Conservation (phyloP, 2,888 invertebrate species). For the Ischnus inquisitorius region DNA sequence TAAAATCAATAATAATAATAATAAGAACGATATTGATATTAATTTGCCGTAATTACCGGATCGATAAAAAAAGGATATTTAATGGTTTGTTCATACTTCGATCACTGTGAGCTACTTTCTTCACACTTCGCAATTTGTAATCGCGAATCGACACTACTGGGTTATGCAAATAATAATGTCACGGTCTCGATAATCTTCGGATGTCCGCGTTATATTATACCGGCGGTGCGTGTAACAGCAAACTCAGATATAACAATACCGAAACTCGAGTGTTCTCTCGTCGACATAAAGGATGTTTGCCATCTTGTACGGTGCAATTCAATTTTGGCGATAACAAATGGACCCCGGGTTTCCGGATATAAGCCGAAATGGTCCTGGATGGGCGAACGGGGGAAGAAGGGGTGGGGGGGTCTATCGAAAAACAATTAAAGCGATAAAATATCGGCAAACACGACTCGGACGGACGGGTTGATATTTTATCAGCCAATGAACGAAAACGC, state of each 20-base stretch:
- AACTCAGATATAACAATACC: not conserved
- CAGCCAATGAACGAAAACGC: slow-evolving; percentile 75
- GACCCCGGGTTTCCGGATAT: slow-evolving; percentile 43
- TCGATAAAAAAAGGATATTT: too few relatives aligned
- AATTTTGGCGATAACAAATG: slow-evolving; percentile 79
- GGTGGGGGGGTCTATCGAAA: slow-evolving; percentile 81
- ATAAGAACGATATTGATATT: too few relatives aligned
- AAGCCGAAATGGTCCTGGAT: slow-evolving; percentile 20
- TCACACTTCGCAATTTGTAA: too few relatives aligned
- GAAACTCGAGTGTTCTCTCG: slow-evolving; percentile 17
- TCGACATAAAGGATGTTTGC: slow-evolving; percentile 77
- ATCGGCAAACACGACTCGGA: slow-evolving; percentile 81
- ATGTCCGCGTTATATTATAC: too few relatives aligned
- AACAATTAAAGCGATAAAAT: slow-evolving; percentile 84
- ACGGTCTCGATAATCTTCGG: too few relatives aligned
- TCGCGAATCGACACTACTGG: too few relatives aligned
- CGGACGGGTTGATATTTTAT: slow-evolving; percentile 82
- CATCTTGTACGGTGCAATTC: slow-evolving; percentile 81
- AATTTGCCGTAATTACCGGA: too few relatives aligned
- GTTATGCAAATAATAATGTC: too few relatives aligned
- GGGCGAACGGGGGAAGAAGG: too few relatives aligned
- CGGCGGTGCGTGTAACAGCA: not conserved
- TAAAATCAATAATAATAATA: too few relatives aligned
- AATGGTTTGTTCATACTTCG: too few relatives aligned
- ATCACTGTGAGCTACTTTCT: too few relatives aligned